Conservation (phyloP, 2,113 vertebrate species). For the Coracopsis vasa region DNA sequence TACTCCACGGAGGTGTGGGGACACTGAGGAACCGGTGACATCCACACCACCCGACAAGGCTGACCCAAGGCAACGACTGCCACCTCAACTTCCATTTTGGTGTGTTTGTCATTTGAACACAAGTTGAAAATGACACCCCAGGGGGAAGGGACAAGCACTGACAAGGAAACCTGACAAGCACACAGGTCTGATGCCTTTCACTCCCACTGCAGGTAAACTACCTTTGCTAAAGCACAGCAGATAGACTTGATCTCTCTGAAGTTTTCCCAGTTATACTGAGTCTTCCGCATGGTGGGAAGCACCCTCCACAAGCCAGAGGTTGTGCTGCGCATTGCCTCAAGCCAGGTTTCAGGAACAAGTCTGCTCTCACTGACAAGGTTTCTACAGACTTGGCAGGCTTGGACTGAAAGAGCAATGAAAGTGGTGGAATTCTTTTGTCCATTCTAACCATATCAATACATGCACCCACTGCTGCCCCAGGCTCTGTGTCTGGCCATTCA, state of each 20-base stretch:
- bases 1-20: not conserved
- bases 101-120: not conserved
- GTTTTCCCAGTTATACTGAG: not conserved
- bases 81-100: not conserved
- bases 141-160: not conserved
- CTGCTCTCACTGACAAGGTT: not conserved
- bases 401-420: not conserved
- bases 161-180: not conserved
- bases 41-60: not conserved
- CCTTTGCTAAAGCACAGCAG: not conserved
- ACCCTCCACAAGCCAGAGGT: not conserved
- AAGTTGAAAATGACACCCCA: not conserved
- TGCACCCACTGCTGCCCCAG: not conserved
- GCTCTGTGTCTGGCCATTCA: not conserved
- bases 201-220: not conserved
- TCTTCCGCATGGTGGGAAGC: not conserved
- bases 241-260: not conserved
- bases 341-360: not conserved
- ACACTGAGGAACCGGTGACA: not conserved
- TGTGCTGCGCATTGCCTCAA: not conserved
- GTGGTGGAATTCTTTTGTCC: not conserved
- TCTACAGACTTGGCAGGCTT: not conserved
- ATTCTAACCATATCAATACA: not conserved
- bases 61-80: not conserved
- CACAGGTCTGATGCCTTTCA: not conserved